Evolutionary conservation across 1,140 invertebrate genomes (phyloP).

Genomic region (Pomphorhynchus laevis): DNA sequence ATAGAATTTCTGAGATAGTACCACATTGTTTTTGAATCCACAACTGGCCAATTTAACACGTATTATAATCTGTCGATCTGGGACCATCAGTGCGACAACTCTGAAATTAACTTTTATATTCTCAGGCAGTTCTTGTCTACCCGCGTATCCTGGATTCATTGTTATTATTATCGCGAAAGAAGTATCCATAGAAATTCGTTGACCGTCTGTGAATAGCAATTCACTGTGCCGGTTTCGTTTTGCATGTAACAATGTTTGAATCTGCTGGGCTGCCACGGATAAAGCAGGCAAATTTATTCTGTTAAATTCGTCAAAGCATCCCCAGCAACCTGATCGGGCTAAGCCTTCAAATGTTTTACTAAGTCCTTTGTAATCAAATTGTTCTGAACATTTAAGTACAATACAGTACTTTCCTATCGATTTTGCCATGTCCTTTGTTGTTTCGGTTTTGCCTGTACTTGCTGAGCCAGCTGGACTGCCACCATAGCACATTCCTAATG

Average conservation of each 20-base stretch:
- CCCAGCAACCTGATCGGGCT: conserved; percentile 73
- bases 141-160: conserved; percentile 88
- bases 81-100: conserved; percentile 91
- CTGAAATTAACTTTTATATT: conserved; percentile 87
- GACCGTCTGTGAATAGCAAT: conserved; percentile 69
- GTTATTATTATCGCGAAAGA: conserved; percentile 88
- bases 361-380: conserved; percentile 73
- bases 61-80: conserved; percentile 79
- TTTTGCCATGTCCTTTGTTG: conserved; percentile 84
- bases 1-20: conserved; percentile 65
- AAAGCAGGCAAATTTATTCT: conserved; percentile 65
- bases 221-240: conserved; percentile 53
- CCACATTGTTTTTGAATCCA: conserved; percentile 74
- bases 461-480: conserved; percentile 59
- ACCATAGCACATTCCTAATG: conserved; percentile 70
- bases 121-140: conserved; percentile 65
- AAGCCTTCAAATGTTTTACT: conserved; percentile 58
- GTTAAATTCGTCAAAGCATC: conserved; percentile 82
- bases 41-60: conserved; percentile 69
- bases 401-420: conserved; percentile 81
- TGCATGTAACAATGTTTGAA: conserved; percentile 50
- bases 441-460: conserved; percentile 78
- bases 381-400: conserved; percentile 86
- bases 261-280: conserved; percentile 74
- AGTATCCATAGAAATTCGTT: conserved; percentile 52